Evolutionary conservation across 2,797 vertebrate genomes (phyloP).

Genomic region (Protonibea diacanthus): DNA sequence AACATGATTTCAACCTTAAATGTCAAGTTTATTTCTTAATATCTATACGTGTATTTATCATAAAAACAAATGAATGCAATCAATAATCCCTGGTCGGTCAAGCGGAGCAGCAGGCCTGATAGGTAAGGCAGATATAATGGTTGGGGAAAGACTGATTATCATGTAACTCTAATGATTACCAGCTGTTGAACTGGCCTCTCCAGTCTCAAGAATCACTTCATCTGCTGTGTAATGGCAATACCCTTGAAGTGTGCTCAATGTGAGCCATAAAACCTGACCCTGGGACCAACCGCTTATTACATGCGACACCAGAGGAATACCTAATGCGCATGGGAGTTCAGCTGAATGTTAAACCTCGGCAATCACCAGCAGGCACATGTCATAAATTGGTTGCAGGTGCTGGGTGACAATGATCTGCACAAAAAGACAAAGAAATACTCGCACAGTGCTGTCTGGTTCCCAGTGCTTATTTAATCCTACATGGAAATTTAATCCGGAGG

Average conservation of each 20-base stretch:
- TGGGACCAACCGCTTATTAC: constrained; percentile 44
- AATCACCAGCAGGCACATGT: constrained; percentile 22
- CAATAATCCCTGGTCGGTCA: no score
- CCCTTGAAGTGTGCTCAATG: constrained; percentile 67
- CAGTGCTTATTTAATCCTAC: not conserved
- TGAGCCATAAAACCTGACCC: constrained; percentile 55
- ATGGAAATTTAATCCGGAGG: not conserved
- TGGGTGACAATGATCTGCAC: constrained; percentile 4
- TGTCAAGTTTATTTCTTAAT: no score
- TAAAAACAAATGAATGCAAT: no score
- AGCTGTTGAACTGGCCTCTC: constrained; percentile 50
- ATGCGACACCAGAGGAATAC: constrained; percentile 56
- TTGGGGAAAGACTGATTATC: constrained; percentile 7
- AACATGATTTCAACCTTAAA: no score
- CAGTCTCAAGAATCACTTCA: constrained; percentile 39
- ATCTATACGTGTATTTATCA: no score
- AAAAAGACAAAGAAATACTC: not conserved
- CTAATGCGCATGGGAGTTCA: constrained; percentile 43
- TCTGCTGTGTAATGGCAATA: constrained; percentile 58
- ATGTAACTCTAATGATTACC: constrained; percentile 45
- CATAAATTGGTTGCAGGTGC: constrained; percentile 57
- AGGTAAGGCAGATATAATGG: no score
- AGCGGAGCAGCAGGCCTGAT: no score
- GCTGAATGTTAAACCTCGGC: constrained; percentile 31
- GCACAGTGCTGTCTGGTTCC: not conserved